Evolutionary conservation across 2,888 invertebrate genomes (phyloP), one percentile per base, ranked within the genome.

Genomic region (Ypsolopha scabrella): DNA sequence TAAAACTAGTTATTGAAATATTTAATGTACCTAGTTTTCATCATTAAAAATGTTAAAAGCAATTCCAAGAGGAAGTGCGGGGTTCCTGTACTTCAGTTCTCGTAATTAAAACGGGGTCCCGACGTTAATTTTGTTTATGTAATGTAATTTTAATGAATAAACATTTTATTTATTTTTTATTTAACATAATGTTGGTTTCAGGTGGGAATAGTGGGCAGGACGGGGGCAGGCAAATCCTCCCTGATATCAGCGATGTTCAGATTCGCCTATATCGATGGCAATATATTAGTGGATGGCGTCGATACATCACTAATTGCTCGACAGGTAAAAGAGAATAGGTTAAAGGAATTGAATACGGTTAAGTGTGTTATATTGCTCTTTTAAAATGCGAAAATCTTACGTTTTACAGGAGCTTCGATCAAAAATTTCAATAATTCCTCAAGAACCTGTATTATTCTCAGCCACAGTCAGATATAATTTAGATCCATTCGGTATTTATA

Each of bases 221-320:
- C 95, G 0, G 95, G 95, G 0, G 95, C 95, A 1, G 95, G 95
- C n/a, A 94, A 94, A 70, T 92, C 93, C 0, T 93, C 93, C 0
- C 75, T 93, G 47, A 92, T 94, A 61, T 88, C 92, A 0, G 93
- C 93, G 1, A 75, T 97, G 24, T 96, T 96, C 73, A 89, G 93
- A 58, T 80, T 94, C 57, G 89, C 90, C 0, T 90, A 88, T 55
- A 72, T 88, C 50, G 86, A 87, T 13, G 93, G 93, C 7, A 64
- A 67, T 7, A 87, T 94, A 50, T 65, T 76, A 38, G 91, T 94
- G 53, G 94, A 94, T 61, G 89, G 85, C 13, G 65, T 92, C 6
- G 88, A 90, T 57, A 89, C 89, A 2, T 70, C 85, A 6, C 60
- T 80, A 44, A 69, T 93, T 34, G 88, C 90, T 6, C 78, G 88